phyloP scores from a whole-genome alignment of 2,797 vertebrate species.

The Manis javanica region DNA sequence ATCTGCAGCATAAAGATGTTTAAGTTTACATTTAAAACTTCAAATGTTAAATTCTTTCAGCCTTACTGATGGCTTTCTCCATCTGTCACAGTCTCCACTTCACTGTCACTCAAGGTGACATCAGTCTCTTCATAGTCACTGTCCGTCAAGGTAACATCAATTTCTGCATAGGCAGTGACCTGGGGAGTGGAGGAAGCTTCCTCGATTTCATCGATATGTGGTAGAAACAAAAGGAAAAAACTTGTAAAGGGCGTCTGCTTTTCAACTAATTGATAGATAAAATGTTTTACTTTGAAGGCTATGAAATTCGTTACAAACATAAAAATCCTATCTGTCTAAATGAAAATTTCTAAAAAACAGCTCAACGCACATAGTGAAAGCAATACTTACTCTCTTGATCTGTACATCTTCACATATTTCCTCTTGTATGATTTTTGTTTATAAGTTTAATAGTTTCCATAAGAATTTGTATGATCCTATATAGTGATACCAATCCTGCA shows the following conservation, averaged over 20 bases:
- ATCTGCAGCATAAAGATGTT: neutral
- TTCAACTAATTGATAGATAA: neutral
- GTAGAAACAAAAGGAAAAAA: constrained; percentile 83
- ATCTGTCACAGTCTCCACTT: constrained; percentile 98
- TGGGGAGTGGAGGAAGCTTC: constrained; percentile 95
- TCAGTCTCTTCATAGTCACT: constrained; percentile 67
- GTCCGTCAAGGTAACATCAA: constrained; percentile 82
- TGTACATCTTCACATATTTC: no score
- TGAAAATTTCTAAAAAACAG: no score
- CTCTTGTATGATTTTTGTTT: no score
- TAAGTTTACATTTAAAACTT: constrained; percentile 41
- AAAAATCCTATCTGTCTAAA: no score
- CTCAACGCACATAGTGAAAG: no score
- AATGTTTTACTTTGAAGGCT: constrained; percentile 33
- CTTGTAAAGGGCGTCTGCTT: neutral
- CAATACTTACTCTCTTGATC: no score
- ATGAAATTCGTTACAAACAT: no score
- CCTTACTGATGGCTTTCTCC: constrained; percentile 97
- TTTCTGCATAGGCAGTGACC: constrained; percentile 97
- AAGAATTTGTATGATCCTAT: no score
- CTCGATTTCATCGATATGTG: constrained; percentile 91
- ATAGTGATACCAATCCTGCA: no score
- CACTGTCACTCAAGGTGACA: constrained; percentile 98
- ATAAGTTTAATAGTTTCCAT: no score
- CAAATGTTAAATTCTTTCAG: constrained; percentile 18